Base-by-base conservation (phyloP, 2,888 invertebrate species). In the Tanypteryx hageni region DNA sequence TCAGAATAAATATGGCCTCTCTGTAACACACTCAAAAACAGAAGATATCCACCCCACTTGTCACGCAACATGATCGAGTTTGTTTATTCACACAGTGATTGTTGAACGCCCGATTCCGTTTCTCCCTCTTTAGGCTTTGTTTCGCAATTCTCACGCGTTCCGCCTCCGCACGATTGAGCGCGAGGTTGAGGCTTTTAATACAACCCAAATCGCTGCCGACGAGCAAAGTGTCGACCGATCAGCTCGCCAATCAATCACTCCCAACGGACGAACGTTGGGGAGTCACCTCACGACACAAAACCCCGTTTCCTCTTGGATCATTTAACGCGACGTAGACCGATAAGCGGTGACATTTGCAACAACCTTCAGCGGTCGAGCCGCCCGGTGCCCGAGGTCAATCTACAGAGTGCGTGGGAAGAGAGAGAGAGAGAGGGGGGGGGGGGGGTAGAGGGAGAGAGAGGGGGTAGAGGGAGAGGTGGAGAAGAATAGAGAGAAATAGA, bases 221-320 rank as follows among this genome's bases (percentile, higher is more conserved):
- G 64, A 64, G 7, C 64, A n/a, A 68, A 68, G 68, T 68, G 68
- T 68, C n/a, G 68, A 18, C 9, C 68, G 18, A 68, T 68, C 68
- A 68, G 68, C 22, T 68, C 22, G n/a, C 68, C 68, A 68, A 68
- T 68, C 68, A 68, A 68, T 68, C 68, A 68, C 68, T 68, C 68
- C 68, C 68, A 68, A n/a, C 68, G 68, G 68, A 68, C 68, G 68
- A n/a, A 64, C 64, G 64, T 64, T 64, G 18, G 61, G 68, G 92
- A 81, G 92, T n/a, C 18, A 59, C 14, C 61, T 86, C 61, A 86
- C 86, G 61, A 31, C 86, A 31, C 86, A 61, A 64, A 61, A 86
- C 31, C 61, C 61, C 86, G 86, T 86, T 59, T 86, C 86, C 86
- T 61, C 61, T 61, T 86, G 31, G 86, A 86, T 64, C 86, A 86